Evolutionary conservation across 2,888 invertebrate species (phyloP), one percentile per base, ranked within the genome.

Genomic region (Arrhopalites spinosus): DNA sequence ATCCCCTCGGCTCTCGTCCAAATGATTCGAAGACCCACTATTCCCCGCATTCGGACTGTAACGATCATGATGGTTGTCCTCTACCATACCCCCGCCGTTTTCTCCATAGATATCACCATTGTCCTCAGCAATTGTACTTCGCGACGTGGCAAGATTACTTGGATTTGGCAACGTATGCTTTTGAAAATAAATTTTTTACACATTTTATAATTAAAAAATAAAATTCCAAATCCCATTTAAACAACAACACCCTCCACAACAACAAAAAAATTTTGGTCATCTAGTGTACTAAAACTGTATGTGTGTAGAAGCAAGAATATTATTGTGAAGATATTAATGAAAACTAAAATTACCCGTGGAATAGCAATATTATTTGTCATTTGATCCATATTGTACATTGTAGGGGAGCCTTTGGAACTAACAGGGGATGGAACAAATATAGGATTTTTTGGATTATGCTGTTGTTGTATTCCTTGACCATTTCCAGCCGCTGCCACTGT

Each of bases 371-470:
- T 83, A 73, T 83, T 83, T 71, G 83, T 83, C 77, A 83, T 77
- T 76, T 83, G 83, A 77, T 83, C 83, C 83, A 83, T 83, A 71
- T 83, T 83, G 78, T 81, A 83, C 79, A 83, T 79, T 20, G 83
- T 83, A 29, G 80, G 78, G 17, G 83, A 83, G 67, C 83, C 79
- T 72, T 81, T 82, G 30, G 83, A 81, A 69, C 81, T 82, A 56
- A 80, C 81, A 23, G 83, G 83, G 30, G 83, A 83, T 66, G 83
- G 83, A 67, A 82, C 80, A 75, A 83, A 83, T 20, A 82, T 76
- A 20, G 83, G 81, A 73, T 80, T 80, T 78, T 83, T 83, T 64
- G 82, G 81, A 69, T 81, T 81, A 77, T 81, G 80, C 30, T 43
- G 72, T 71, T 78, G 73, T 59, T 72, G 75, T 43, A 77, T 77